Percentiles rank a stretch among this genome's conserved stretches.
Conservation (phyloP, 2,113 vertebrate species). For the Thomomys bottae region DNA sequence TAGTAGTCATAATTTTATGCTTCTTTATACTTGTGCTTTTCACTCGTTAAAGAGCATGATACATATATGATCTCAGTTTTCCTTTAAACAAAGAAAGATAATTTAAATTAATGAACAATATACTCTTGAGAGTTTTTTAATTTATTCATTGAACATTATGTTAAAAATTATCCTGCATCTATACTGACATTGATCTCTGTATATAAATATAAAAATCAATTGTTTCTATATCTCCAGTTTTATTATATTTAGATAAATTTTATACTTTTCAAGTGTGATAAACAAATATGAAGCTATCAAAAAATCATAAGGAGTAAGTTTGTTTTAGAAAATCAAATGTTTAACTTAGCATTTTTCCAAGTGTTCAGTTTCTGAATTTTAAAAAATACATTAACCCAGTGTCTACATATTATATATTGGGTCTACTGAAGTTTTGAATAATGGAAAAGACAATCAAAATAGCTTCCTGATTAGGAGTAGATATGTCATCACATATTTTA, state of each 20-base stretch:
- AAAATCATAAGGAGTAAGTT: not conserved
- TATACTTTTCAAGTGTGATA: not conserved
- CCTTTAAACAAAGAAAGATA: not conserved
- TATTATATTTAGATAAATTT: not conserved
- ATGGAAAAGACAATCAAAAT: slow-evolving; percentile 1
- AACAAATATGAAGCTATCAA: not conserved
- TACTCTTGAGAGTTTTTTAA: not conserved
- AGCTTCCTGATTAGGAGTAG: not conserved
- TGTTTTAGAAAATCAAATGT: not conserved
- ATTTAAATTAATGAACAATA: not conserved
- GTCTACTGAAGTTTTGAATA: not conserved
- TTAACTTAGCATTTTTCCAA: not conserved
- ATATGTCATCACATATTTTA: not conserved
- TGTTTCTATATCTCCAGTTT: not conserved
- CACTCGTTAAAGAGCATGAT: not conserved
- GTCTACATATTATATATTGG: not conserved
- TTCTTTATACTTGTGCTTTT: not conserved
- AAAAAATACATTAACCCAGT: not conserved
- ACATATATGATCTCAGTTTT: not conserved
- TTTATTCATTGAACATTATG: not conserved
- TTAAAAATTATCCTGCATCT: slow-evolving; percentile 17
- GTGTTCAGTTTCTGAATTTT: not conserved
- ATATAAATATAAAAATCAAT: not conserved
- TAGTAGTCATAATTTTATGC: not conserved
- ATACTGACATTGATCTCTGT: not conserved